These are phyloP conservation scores for Temnothorax curvispinosus DNA, from an alignment of 1,140 invertebrate species.

Conservation along the genomic window DNA sequence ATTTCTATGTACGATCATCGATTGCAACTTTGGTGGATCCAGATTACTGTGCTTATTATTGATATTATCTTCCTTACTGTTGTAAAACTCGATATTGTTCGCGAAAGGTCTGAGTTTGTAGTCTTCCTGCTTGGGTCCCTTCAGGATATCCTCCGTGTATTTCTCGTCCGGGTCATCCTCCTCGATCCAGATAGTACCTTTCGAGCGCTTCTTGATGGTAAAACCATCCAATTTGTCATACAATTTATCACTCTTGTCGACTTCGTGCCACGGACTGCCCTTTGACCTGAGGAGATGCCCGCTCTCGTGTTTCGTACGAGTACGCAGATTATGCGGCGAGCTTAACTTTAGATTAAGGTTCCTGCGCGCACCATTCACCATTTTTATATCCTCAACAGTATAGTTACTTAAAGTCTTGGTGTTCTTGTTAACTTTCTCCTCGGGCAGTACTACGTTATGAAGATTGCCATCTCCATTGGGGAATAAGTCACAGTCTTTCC, in stretches of 20 bases:
- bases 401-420: constrained; percentile 78
- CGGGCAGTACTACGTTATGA: constrained; percentile 75
- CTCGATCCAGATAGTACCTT: constrained; percentile 84
- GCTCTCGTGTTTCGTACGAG: constrained; percentile 83
- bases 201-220: constrained; percentile 83
- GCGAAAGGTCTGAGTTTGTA: constrained; percentile 64
- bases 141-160: constrained; percentile 66
- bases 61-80: constrained; percentile 28
- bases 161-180: constrained; percentile 79
- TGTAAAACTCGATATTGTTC: constrained; percentile 42
- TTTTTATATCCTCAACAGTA: constrained; percentile 79
- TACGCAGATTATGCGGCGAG: constrained; percentile 83
- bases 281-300: constrained; percentile 84
- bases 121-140: constrained; percentile 64
- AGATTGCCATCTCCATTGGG: constrained; percentile 79
- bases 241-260: constrained; percentile 79
- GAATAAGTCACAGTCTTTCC: constrained; percentile 82
- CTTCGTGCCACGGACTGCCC: constrained; percentile 81
- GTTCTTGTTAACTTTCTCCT: constrained; percentile 77
- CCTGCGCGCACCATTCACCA: constrained; percentile 83
- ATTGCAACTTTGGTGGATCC: constrained; percentile 37
- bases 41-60: constrained; percentile 39
- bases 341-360: constrained; percentile 82
- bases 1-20: constrained; percentile 40
- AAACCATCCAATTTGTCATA: constrained; percentile 83